Percentiles rank a stretch among this genome's conserved stretches.
Evolutionary conservation across 2,888 invertebrate genomes (phyloP).

Genomic region (Pegoplata infirma): DNA sequence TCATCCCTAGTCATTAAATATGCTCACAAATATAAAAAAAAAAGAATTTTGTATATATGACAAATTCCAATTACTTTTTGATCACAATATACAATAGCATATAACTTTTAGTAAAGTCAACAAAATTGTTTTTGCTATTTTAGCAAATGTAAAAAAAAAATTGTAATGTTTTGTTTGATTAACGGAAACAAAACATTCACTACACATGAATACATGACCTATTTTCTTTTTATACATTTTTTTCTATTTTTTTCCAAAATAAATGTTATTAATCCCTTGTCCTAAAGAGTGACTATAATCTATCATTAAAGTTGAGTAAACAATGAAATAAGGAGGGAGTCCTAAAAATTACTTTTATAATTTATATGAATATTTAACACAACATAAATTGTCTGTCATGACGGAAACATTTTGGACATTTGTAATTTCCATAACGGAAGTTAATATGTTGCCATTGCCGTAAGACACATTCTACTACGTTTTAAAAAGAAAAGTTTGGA

Average conservation of each 20-base stretch:
- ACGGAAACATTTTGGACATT: slow-evolving; percentile 31
- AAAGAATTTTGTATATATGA: too few relatives aligned
- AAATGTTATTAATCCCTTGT: neutral
- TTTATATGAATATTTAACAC: neutral
- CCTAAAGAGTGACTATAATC: neutral
- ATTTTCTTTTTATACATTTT: neutral
- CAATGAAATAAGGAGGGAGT: neutral
- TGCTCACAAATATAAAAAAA: too few relatives aligned
- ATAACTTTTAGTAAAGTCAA: too few relatives aligned
- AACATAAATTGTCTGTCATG: neutral
- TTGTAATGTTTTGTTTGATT: neutral
- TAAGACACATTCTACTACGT: neutral
- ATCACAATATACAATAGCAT: too few relatives aligned
- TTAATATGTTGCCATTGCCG: neutral
- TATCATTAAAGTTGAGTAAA: neutral
- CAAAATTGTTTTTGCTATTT: too few relatives aligned
- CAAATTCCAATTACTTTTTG: too few relatives aligned
- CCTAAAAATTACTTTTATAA: neutral
- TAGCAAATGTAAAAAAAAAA: too few relatives aligned
- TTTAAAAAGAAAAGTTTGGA: too few relatives aligned
- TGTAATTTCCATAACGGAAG: slow-evolving; percentile 43
- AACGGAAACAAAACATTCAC: slow-evolving; percentile 11
- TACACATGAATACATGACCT: neutral
- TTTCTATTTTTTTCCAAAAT: too few relatives aligned
- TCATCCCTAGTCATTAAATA: too few relatives aligned